Conservation (phyloP, 2,113 vertebrate genomes). For the Notarius quadriscutis region DNA sequence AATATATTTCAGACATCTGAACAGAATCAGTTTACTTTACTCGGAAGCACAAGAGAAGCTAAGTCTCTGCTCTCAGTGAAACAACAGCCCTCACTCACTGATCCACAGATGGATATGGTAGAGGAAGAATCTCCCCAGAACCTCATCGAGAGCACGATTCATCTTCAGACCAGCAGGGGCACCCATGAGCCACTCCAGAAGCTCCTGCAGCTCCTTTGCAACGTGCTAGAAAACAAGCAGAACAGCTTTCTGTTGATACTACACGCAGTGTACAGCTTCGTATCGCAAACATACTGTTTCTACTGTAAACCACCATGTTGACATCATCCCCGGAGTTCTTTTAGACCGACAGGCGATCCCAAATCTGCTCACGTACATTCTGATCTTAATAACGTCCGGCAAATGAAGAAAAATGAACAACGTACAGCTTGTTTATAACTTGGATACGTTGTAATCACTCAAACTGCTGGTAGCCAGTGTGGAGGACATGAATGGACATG, state of each 20-base stretch:
- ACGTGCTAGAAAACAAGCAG: conserved; percentile 70
- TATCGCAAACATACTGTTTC: neutral
- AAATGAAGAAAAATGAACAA: neutral
- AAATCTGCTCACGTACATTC: neutral
- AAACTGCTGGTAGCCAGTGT: neutral
- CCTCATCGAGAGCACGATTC: conserved; percentile 93
- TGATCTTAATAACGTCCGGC: neutral
- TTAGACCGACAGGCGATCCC: neutral
- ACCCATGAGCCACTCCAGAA: conserved; percentile 98
- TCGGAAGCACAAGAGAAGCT: neutral
- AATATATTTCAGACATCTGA: neutral
- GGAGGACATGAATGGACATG: neutral
- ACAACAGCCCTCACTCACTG: conserved; percentile 78
- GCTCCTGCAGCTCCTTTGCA: conserved; percentile 85
- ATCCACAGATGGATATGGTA: conserved; percentile 99
- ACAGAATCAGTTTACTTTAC: neutral
- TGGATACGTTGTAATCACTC: neutral
- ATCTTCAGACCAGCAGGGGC: conserved; percentile 96
- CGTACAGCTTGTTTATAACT: neutral
- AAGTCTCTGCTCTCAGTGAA: neutral
- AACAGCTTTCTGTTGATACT: neutral
- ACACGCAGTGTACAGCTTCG: neutral
- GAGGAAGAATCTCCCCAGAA: conserved; percentile 95
- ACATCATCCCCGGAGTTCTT: neutral
- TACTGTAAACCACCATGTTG: neutral